Percentiles rank a stretch among this genome's conserved stretches.
phyloP scores from a whole-genome alignment of 1,140 invertebrate species.

The Ptiloglossa arizonensis region DNA sequence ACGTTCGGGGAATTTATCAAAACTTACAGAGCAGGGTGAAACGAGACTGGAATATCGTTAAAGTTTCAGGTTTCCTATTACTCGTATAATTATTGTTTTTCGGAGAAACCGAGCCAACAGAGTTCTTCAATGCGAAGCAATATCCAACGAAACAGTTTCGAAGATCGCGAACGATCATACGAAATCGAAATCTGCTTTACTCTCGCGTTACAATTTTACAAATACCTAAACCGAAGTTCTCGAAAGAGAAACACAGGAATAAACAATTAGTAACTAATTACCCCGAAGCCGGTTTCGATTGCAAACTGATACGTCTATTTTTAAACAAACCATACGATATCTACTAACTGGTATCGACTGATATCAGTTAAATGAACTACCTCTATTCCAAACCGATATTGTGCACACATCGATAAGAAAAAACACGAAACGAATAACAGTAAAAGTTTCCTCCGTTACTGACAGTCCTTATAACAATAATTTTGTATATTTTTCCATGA shows the following conservation, averaged over 20 bases:
- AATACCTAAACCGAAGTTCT: not conserved
- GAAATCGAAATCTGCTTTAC: slow-evolving; percentile 14
- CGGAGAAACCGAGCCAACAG: not conserved
- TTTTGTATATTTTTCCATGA: too few species aligned
- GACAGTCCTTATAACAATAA: too few species aligned
- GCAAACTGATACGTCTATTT: not conserved
- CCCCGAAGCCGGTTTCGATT: too few species aligned
- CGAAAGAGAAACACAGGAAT: not conserved
- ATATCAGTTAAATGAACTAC: too few species aligned
- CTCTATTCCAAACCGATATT: too few species aligned
- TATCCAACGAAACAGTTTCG: not conserved
- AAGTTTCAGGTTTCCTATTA: slow-evolving; percentile 15
- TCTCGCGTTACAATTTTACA: slow-evolving; percentile 1
- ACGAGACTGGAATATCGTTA: not conserved
- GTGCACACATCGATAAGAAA: too few species aligned
- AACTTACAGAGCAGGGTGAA: not conserved
- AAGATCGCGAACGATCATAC: not conserved
- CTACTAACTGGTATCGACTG: too few species aligned
- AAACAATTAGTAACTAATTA: too few species aligned
- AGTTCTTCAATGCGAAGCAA: not conserved
- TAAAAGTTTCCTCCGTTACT: too few species aligned
- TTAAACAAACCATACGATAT: too few species aligned
- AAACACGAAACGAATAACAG: too few species aligned
- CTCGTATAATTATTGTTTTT: slow-evolving; percentile 13
- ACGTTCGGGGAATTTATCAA: not conserved